These are phyloP conservation scores for Chrysochloris asiatica DNA, from an alignment of 2,113 vertebrate genomes.

Conservation along the genomic window DNA sequence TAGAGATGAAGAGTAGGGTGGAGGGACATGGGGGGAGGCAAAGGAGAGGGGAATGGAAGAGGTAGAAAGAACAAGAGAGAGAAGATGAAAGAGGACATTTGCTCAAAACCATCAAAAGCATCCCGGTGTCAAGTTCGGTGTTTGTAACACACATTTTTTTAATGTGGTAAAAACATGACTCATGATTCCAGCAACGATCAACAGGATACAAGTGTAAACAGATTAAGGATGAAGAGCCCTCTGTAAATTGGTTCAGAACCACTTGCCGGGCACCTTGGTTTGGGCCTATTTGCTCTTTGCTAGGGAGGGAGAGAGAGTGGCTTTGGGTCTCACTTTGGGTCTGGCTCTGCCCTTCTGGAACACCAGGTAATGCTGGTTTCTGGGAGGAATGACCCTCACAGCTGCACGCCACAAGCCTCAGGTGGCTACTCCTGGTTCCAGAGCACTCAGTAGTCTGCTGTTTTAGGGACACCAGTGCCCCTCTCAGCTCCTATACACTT, in stretches of 20 bases:
- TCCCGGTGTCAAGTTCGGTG: constrained; percentile 6
- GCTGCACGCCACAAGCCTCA: accelerated
- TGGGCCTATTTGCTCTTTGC: not conserved
- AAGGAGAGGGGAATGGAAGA: not conserved
- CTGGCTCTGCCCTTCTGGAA: not conserved
- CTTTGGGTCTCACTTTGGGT: not conserved
- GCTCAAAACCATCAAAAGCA: constrained; percentile 33
- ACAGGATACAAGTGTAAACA: accelerated
- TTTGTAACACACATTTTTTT: too few species aligned
- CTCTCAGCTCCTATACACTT: not conserved
- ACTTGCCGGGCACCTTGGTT: accelerated
- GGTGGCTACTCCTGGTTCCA: not conserved
- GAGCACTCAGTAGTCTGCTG: not conserved
- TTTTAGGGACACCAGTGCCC: not conserved
- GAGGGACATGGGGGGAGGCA: not conserved
- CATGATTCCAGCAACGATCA: not conserved
- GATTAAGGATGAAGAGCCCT: not conserved
- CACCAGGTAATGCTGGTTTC: not conserved
- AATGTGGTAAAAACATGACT: not conserved
- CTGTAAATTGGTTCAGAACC: not conserved
- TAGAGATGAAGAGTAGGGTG: not conserved
- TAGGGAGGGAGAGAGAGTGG: not conserved
- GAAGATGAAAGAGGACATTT: not conserved
- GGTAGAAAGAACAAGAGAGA: not conserved
- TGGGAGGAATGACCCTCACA: not conserved